Conservation (phyloP, 1,140 invertebrate genomes). For the Drosophila varians region DNA sequence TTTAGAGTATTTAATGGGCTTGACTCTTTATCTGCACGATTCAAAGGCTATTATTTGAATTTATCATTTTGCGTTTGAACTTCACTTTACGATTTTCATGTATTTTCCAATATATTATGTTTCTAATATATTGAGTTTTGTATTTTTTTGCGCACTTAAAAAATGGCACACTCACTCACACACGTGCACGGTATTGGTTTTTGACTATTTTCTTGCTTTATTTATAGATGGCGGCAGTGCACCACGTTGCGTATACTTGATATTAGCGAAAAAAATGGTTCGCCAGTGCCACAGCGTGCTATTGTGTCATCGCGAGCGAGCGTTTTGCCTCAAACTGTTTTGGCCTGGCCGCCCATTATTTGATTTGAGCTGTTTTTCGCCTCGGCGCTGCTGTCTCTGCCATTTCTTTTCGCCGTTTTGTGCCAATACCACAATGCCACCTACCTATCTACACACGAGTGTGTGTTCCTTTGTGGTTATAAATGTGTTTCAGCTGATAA, state of each 20-base stretch:
- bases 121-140: constrained; percentile 19
- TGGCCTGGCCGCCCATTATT: constrained; percentile 69
- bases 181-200: constrained; percentile 12
- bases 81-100: constrained; percentile 50
- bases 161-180: constrained; percentile 45
- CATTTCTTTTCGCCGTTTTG: constrained; percentile 43
- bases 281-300: constrained; percentile 32
- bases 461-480: constrained; percentile 50
- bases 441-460: background rate
- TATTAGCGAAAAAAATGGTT: constrained; percentile 58
- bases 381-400: constrained; percentile 14
- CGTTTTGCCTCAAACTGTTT: constrained; percentile 79
- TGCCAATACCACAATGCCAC: constrained; percentile 24
- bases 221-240: constrained; percentile 50
- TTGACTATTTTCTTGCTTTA: constrained; percentile 30
- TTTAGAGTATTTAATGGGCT: background rate
- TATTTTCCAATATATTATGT: constrained; percentile 21
- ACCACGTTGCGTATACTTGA: constrained; percentile 73
- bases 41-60: constrained; percentile 39
- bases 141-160: constrained; percentile 64
- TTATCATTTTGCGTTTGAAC: constrained; percentile 48
- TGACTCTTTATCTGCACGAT: constrained; percentile 20
- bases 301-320: constrained; percentile 70
- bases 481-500: constrained; percentile 54
- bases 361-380: constrained; percentile 67